These are phyloP conservation scores for Sinodicranocentrus sp. DNA, from an alignment of 2,888 invertebrate species.

Conservation along the genomic window DNA sequence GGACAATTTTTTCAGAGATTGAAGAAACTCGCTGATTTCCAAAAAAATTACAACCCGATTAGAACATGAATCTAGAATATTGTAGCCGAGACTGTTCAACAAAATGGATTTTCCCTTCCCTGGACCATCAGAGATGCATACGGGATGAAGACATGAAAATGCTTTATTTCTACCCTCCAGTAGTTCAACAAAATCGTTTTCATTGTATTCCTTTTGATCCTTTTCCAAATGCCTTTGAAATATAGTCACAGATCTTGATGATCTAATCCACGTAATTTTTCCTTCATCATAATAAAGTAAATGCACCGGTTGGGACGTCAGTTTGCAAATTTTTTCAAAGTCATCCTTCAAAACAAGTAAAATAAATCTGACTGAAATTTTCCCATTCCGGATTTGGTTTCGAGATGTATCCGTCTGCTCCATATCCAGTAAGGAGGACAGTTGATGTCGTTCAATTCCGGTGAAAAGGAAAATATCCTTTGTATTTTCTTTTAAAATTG, in stretches of 20 bases:
- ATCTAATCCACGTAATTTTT: neutral
- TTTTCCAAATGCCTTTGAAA: neutral
- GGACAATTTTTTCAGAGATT: neutral
- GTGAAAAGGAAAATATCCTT: neutral
- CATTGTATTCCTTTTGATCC: neutral
- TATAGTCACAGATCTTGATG: neutral
- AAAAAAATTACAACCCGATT: neutral
- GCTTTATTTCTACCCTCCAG: neutral
- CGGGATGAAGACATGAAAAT: neutral
- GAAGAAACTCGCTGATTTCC: neutral
- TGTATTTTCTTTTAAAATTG: neutral
- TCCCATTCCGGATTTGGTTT: neutral
- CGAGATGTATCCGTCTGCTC: too few species aligned
- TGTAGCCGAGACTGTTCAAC: neutral
- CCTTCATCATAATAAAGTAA: neutral
- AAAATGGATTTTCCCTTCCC: slow-evolving; percentile 33
- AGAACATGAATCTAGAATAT: neutral
- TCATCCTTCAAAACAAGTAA: neutral
- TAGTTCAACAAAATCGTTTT: neutral
- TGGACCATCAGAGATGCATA: neutral
- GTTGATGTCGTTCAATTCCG: neutral
- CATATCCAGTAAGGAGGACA: neutral
- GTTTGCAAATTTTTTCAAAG: slow-evolving; percentile 14
- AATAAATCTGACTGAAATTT: neutral
- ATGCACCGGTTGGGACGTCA: neutral